Base-by-base conservation (phyloP, 2,113 vertebrate species). In the Pontoporia blainvillei region DNA sequence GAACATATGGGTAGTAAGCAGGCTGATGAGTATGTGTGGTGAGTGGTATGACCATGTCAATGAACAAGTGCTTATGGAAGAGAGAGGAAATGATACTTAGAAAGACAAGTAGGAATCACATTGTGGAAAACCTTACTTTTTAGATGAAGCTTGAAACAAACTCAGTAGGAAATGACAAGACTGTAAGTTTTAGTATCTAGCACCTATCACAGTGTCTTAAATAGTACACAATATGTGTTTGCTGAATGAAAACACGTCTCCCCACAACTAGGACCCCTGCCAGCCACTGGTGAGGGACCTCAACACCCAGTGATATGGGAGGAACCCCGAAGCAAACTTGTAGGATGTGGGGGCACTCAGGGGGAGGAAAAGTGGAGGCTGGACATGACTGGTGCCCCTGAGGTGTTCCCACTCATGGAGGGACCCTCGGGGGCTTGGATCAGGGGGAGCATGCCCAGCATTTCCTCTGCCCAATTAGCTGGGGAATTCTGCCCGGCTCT, bases 381-480 rank as follows among this genome's bases (percentile, higher is more conserved):
- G 52, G 52, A 52, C 5, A 17, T 1, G 5, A 18, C 52, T 52
- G 52, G 52, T 0, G 5, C 1, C 15, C 15, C 52, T 52, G 52
- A 52, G 52, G 52, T 46, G 44, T 52, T 52, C 52, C 52, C 52
- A 52, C 5, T 0, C 15, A 6, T 17, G 5, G 52, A 52, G 5
- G 15, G 15, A 52, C 52, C 52, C 15, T 52, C 0, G 0, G 52
- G 15, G 52, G 5, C 52, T 52, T 2, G 15, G 52, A 52, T 52
- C 1, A 14, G 15, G 52, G 52, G 52, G 15, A 52, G 52, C 0
- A 1, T 0, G 0, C 52, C 52, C 52, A 52, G 15, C 1, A 4
- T 52, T 52, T 17, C 52, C 52, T 15, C 52, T 52, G 15, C 15
- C 15, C 52, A 52, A 0, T 52, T 17, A 0, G 15, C 52, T 52